Percentiles rank a stretch among this genome's conserved stretches.
Evolutionary conservation across 2,113 vertebrate species (phyloP).

Genomic region (Podarcis cretensis): DNA sequence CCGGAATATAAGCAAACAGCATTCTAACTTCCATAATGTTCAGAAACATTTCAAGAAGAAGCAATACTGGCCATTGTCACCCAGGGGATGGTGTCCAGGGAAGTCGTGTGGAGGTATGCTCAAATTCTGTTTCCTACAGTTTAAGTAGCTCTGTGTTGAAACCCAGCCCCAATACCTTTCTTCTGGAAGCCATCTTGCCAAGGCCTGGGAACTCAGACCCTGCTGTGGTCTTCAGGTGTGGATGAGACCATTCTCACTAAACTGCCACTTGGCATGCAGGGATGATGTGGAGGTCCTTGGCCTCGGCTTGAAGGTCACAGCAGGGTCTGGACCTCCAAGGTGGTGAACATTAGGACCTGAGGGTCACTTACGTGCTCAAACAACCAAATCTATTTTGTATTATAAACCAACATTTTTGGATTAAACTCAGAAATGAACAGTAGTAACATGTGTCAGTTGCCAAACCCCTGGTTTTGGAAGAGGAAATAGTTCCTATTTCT

Average conservation of each 20-base stretch:
- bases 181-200: neutral
- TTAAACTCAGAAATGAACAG: neutral
- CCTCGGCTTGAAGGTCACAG: neutral
- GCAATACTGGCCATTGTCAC: no score
- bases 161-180: neutral
- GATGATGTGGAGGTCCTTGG: neutral
- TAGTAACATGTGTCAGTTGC: neutral
- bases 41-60: no score
- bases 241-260: neutral
- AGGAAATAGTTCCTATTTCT: neutral
- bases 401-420: neutral
- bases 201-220: neutral
- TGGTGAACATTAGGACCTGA: neutral
- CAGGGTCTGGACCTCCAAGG: neutral
- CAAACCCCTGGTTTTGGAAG: neutral
- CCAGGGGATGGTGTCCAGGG: neutral
- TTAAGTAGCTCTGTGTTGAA: neutral
- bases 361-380: neutral
- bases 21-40: no score
- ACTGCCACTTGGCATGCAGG: neutral
- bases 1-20: no score
- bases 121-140: neutral
- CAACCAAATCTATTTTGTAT: neutral
- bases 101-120: neutral
- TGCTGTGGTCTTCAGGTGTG: neutral